Conservation (phyloP, 2,888 invertebrate species). For the Panopea generosa region DNA sequence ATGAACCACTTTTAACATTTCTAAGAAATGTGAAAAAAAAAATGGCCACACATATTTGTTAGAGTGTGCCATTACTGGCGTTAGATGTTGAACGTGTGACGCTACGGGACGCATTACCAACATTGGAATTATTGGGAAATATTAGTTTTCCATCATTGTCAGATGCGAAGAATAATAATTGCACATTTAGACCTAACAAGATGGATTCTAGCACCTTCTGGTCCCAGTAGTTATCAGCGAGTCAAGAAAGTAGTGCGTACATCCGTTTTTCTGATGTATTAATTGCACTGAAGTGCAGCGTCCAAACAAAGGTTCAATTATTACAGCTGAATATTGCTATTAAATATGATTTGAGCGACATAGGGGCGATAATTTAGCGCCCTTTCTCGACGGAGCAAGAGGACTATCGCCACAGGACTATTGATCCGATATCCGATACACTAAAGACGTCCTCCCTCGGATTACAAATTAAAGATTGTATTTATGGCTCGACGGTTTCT, state of each 20-base stretch:
- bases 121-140: constrained; percentile 62
- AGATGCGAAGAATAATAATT: constrained; percentile 53
- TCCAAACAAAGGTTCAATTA: constrained; percentile 68
- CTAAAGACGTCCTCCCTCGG: constrained; percentile 3
- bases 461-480: too few species aligned
- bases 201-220: constrained; percentile 49
- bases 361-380: constrained; percentile 62
- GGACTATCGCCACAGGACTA: constrained; percentile 41
- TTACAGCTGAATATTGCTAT: constrained; percentile 64
- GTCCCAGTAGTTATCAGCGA: constrained; percentile 42
- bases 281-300: constrained; percentile 62
- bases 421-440: constrained; percentile 14
- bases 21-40: too few species aligned
- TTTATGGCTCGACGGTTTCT: too few species aligned
- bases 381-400: constrained; percentile 41
- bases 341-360: constrained; percentile 66
- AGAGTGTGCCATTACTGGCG: too few species aligned
- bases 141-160: constrained; percentile 65
- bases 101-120: constrained; percentile 55
- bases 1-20: too few species aligned
- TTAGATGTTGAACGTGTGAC: neutral
- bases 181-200: constrained; percentile 46
- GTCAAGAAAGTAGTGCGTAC: constrained; percentile 43
- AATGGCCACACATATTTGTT: too few species aligned
- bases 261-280: constrained; percentile 59